phyloP scores from a whole-genome alignment of 1,140 invertebrate species.

The Formica exsecta region DNA sequence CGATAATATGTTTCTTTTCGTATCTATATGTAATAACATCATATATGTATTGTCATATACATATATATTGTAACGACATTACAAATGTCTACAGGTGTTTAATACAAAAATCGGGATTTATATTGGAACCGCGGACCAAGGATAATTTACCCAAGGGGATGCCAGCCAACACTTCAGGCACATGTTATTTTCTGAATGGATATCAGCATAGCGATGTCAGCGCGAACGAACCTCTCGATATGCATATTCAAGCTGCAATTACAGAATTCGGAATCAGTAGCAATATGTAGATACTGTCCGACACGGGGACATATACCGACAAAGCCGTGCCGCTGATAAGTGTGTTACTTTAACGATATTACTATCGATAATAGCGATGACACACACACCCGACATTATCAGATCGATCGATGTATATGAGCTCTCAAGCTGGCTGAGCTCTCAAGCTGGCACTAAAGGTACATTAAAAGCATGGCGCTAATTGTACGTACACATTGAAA shows the following conservation, averaged over 20 bases:
- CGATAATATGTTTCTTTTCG: not conserved
- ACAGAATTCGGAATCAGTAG: constrained; percentile 81
- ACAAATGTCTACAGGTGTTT: constrained; percentile 44
- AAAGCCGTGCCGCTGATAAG: constrained; percentile 62
- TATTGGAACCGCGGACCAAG: constrained; percentile 91
- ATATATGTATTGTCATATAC: too few relatives aligned
- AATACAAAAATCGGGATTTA: constrained; percentile 89
- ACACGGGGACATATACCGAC: constrained; percentile 38
- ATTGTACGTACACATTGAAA: constrained; percentile 64
- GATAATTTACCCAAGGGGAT: constrained; percentile 95
- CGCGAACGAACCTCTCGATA: constrained; percentile 87
- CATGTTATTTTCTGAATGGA: constrained; percentile 94
- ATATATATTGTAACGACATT: not conserved
- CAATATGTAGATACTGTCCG: constrained; percentile 78
- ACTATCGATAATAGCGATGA: constrained; percentile 72
- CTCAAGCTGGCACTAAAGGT: constrained; percentile 65
- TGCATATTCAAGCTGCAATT: constrained; percentile 89
- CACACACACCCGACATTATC: constrained; percentile 63
- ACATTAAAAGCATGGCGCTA: constrained; percentile 67
- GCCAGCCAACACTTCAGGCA: constrained; percentile 91
- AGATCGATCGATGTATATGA: constrained; percentile 51
- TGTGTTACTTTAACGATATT: constrained; percentile 71
- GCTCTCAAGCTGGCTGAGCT: constrained; percentile 65
- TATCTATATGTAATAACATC: too few relatives aligned
- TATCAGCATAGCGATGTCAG: constrained; percentile 92